A percentile compares a stretch with the other conserved stretches of the same genome.
phyloP scores from a whole-genome alignment of 2,888 invertebrate species.

The Athalia rosae region DNA sequence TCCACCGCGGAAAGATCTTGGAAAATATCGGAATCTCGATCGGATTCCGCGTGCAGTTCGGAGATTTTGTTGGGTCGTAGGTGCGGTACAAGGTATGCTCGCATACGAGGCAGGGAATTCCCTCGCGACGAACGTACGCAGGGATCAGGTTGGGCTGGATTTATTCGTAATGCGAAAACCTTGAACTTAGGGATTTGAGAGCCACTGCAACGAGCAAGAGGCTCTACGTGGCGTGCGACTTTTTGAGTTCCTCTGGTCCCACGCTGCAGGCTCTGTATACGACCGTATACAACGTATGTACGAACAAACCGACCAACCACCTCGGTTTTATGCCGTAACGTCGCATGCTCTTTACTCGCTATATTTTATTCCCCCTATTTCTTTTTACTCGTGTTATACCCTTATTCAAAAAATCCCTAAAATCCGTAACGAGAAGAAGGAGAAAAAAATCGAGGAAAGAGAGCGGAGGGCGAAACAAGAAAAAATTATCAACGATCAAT shows the following conservation, averaged over 20 bases:
- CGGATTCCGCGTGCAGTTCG: too few species aligned
- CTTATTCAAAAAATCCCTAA: neutral
- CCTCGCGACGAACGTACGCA: constrained; percentile 49
- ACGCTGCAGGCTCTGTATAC: constrained; percentile 66
- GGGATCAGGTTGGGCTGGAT: constrained; percentile 49
- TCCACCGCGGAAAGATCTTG: too few species aligned
- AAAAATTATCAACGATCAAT: too few species aligned
- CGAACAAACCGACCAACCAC: constrained; percentile 6
- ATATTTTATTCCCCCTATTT: constrained; percentile 42
- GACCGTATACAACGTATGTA: constrained; percentile 48
- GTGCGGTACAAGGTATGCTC: too few species aligned
- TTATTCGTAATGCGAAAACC: neutral
- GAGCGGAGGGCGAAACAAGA: too few species aligned
- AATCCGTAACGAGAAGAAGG: too few species aligned
- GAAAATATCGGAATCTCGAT: too few species aligned
- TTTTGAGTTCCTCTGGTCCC: constrained; percentile 71
- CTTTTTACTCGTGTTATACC: neutral
- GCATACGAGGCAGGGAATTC: neutral
- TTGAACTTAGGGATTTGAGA: constrained; percentile 60
- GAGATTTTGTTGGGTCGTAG: too few species aligned
- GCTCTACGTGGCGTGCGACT: constrained; percentile 68
- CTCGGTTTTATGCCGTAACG: neutral
- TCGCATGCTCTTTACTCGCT: too few species aligned
- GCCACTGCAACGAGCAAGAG: constrained; percentile 58
- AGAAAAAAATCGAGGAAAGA: too few species aligned